Base-by-base conservation (phyloP, 2,888 invertebrate species). In the Cryptops parisi region DNA sequence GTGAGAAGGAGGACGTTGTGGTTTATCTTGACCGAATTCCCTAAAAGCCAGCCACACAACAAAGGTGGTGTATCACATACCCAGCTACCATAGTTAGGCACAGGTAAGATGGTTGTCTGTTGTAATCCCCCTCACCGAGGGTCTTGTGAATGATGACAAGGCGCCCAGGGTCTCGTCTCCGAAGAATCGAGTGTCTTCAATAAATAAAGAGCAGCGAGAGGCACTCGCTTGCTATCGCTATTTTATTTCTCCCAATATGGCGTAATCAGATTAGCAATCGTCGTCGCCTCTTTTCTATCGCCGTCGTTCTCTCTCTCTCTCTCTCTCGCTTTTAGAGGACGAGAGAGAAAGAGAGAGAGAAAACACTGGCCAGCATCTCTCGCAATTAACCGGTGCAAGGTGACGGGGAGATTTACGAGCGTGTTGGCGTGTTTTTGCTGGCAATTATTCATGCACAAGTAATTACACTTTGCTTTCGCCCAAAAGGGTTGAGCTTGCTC, bases 361-460 rank as follows among this genome's bases (percentile, higher is more conserved):
- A 15, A 15, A 38, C 23, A 38, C 27, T 48, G 48, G 48, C 48
- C 48, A 48, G 38, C 48, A 48, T 48, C 48, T 48, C 38, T 26
- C 38, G 48, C 48, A 48, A 48, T 48, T 48, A 48, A 48, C 33
- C 48, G 48, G 21, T 21, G 19, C 22, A 21, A 33, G 38, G 38
- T 48, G 48, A 48, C 48, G 6, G 33, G 9, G 33, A 33, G 15
- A 33, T 33, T 33, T 33, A 33, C 15, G 33, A 33, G 33, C 33
- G 6, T 15, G 33, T 33, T 33, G 9, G 33, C 33, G 9, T 33
- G 33, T 33, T 33, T 33, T 33, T 33, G 33, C 33, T 6, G 15
- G 33, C 33, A 48, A 48, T 48, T 48, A 48, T 48, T 48, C 48
- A 48, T 38, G n/a, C n/a, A n/a, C n/a, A n/a, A n/a, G n/a, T n/a